phyloP scores from a whole-genome alignment of 2,888 invertebrate genomes.

The Mimas tiliae region DNA sequence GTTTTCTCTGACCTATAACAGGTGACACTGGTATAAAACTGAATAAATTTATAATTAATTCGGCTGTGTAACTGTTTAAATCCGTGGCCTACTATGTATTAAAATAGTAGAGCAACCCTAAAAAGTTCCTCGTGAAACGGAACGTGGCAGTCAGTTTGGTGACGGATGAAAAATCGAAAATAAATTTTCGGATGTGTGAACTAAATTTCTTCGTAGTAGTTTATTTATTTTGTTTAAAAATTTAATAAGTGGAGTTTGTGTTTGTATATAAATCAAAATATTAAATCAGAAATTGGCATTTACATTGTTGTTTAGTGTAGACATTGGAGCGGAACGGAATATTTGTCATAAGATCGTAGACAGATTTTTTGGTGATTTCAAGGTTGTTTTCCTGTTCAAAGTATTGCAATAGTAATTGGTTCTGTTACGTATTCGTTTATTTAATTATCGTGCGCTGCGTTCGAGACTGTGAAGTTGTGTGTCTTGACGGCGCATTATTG shows the following conservation, averaged over 20 bases:
- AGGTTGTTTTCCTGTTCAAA: slow-evolving; percentile 70
- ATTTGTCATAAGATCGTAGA: slow-evolving; percentile 52
- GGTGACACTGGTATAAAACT: too few species aligned
- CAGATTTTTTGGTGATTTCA: slow-evolving; percentile 65
- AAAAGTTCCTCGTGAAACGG: slow-evolving; percentile 46
- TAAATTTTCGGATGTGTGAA: slow-evolving; percentile 36
- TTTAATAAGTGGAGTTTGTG: slow-evolving; percentile 38
- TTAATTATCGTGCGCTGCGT: slow-evolving; percentile 67
- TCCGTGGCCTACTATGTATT: too few species aligned
- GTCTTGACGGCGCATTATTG: slow-evolving; percentile 53
- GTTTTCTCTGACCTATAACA: too few species aligned
- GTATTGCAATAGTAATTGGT: slow-evolving; percentile 63
- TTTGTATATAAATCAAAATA: slow-evolving; percentile 21
- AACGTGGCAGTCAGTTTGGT: slow-evolving; percentile 44
- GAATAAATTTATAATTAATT: too few species aligned
- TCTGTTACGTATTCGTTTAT: slow-evolving; percentile 65
- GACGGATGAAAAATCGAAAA: slow-evolving; percentile 48
- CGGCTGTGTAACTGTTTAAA: too few species aligned
- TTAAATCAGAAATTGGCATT: background rate
- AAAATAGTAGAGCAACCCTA: slow-evolving; percentile 17
- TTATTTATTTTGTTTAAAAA: slow-evolving; percentile 24
- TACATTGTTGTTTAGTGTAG: slow-evolving; percentile 58
- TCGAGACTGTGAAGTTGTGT: slow-evolving; percentile 45
- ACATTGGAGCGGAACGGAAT: slow-evolving; percentile 41
- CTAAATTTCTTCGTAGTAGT: slow-evolving; percentile 34